Percentiles rank a stretch among this genome's conserved stretches.
phyloP scores from a whole-genome alignment of 2,888 invertebrate genomes.

The Micropterix aruncella region DNA sequence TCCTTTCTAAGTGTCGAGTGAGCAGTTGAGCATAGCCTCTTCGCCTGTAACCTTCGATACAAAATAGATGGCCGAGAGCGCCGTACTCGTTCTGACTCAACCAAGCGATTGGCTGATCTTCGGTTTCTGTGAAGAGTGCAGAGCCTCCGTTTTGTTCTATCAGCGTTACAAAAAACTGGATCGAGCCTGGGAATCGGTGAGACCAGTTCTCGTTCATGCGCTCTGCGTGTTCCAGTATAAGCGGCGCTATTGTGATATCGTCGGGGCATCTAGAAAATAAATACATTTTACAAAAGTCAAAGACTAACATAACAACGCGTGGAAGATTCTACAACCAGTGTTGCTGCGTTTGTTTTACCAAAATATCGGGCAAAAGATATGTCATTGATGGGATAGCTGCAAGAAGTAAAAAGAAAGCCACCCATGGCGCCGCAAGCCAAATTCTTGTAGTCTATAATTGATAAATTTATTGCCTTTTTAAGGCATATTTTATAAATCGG shows the following conservation, averaged over 20 bases:
- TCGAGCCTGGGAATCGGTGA: slow-evolving; percentile 18
- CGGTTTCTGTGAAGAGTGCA: slow-evolving; percentile 17
- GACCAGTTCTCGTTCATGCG: slow-evolving; percentile 21
- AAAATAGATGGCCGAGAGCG: slow-evolving; percentile 21
- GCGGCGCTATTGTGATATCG: slow-evolving; percentile 14
- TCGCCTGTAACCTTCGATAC: slow-evolving; percentile 20
- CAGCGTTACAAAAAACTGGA: slow-evolving; percentile 18
- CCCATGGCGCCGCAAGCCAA: too few species aligned
- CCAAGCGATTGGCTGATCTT: slow-evolving; percentile 19
- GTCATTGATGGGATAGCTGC: too few species aligned
- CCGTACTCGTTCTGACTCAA: slow-evolving; percentile 21
- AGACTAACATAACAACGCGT: too few species aligned
- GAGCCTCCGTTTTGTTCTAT: slow-evolving; percentile 19
- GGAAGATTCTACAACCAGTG: too few species aligned
- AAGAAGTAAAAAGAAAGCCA: too few species aligned
- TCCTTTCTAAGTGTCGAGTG: too few species aligned
- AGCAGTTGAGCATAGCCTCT: slow-evolving; percentile 25
- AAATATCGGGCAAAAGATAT: too few species aligned
- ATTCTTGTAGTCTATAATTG: too few species aligned
- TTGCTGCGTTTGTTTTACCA: too few species aligned
- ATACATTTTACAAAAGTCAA: too few species aligned
- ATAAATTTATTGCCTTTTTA: too few species aligned
- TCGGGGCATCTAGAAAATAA: slow-evolving; percentile 13
- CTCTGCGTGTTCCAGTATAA: slow-evolving; percentile 17
- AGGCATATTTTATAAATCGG: too few species aligned